Conservation (phyloP, 2,113 vertebrate species). For the Oreocharis arfaki region DNA sequence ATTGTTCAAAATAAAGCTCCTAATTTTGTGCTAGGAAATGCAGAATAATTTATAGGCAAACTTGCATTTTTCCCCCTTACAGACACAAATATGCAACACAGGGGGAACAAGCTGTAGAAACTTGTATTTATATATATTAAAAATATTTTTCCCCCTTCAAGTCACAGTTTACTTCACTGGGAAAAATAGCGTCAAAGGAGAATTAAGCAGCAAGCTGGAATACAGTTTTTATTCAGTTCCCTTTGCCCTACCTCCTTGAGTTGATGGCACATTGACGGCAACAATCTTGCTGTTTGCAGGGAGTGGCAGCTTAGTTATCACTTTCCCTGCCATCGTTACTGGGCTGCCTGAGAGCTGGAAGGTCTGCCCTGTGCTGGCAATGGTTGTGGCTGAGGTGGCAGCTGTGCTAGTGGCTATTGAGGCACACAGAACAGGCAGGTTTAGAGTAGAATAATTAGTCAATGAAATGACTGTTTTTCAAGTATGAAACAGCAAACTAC, state of each 20-base stretch:
- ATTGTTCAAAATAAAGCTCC: conserved; percentile 37
- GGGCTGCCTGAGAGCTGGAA: conserved; percentile 94
- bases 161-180: neutral
- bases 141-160: neutral
- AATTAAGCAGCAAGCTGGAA: conserved; percentile 60
- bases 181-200: conserved; percentile 43
- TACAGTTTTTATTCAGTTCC: conserved; percentile 32
- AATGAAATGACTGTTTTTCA: conserved; percentile 56
- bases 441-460: conserved; percentile 69
- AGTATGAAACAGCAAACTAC: conserved; percentile 32
- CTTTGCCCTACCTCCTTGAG: conserved; percentile 91
- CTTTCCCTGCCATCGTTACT: conserved; percentile 90
- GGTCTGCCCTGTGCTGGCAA: conserved; percentile 90
- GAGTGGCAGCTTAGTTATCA: conserved; percentile 96
- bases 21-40: conserved; percentile 40
- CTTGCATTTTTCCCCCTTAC: neutral
- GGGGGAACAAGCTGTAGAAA: neutral
- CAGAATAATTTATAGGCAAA: conserved; percentile 38
- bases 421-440: conserved; percentile 76
- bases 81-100: neutral
- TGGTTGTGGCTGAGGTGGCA: conserved; percentile 82
- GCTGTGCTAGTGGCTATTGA: conserved; percentile 86
- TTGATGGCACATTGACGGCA: conserved; percentile 95
- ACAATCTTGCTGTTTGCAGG: conserved; percentile 99
- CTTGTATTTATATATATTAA: neutral